A percentile compares a stretch with the other conserved stretches of the same genome.
phyloP scores from a whole-genome alignment of 2,797 vertebrate genomes.

The Hippoglossus hippoglossus region DNA sequence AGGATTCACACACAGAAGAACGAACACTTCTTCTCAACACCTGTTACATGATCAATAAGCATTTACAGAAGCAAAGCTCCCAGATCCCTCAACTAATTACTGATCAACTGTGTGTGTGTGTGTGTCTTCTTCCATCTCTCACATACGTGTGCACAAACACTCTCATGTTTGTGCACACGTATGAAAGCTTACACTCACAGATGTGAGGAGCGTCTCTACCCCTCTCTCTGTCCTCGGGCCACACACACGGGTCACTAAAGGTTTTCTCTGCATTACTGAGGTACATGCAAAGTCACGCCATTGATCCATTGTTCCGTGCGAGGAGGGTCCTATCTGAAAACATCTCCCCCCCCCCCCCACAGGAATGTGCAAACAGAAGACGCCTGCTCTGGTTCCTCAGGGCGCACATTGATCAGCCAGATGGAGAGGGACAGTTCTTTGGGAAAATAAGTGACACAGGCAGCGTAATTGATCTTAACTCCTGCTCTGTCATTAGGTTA shows the following conservation, averaged over 20 bases:
- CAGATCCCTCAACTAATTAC: constrained; percentile 43
- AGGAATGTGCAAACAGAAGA: constrained; percentile 64
- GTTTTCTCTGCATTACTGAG: constrained; percentile 43
- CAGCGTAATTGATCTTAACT: constrained; percentile 43
- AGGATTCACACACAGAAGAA: neutral
- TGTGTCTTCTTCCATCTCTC: neutral
- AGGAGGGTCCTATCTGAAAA: constrained; percentile 61
- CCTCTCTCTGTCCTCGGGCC: constrained; percentile 32
- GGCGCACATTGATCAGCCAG: constrained; percentile 40
- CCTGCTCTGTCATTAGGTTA: constrained; percentile 32
- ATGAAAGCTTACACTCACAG: neutral
- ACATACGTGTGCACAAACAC: neutral
- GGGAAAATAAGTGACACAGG: constrained; percentile 26
- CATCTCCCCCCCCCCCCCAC: constrained; percentile 29
- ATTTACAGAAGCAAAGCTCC: constrained; percentile 42
- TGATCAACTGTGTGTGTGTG: constrained; percentile 5
- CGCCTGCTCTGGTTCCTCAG: constrained; percentile 33
- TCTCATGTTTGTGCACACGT: no score
- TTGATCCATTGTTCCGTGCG: constrained; percentile 67
- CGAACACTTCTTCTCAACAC: constrained; percentile 17
- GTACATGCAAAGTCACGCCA: constrained; percentile 69
- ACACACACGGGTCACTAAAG: constrained; percentile 58
- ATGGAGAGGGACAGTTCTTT: constrained; percentile 25
- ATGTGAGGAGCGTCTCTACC: constrained; percentile 8
- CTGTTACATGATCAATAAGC: constrained; percentile 60